Evolutionary conservation across 2,113 vertebrate genomes (phyloP), one percentile per base, ranked within the genome.

Genomic region (Phalacrocorax carbo): DNA sequence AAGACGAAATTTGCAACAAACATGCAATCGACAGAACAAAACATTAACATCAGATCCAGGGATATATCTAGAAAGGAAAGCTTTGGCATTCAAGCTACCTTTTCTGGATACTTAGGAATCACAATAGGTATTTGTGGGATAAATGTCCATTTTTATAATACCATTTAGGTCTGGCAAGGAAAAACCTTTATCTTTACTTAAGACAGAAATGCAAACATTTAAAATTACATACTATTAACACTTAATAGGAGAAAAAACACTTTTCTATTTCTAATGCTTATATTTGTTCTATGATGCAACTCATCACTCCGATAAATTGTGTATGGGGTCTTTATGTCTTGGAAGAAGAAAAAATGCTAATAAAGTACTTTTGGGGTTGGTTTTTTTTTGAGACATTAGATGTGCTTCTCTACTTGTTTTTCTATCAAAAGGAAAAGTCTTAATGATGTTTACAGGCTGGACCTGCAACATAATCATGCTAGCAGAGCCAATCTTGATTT

Each of bases 1-100:
- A 93, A 92, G 86, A 96, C 92, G 75, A 97, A 97, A 95, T 96
- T 90, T 96, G 77, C 93, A 97, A 92, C 78, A 93, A 87, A 91
- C 2, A 2, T 58, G 75, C 38, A 93, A 94, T 82, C 17, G 26
- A 91, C 73, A 95, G 91, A 88, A 92, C 70, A 96, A 84, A 95
- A 94, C 68, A 80, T 90, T 75, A 98, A 90, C 62, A 89, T 87
- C 86, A 89, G 82, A 95, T 65, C 83, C 78, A 58, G 32, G 30
- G 12, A 51, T 46, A 10, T 22, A 49, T 4, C 76, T 62, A 30
- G 86, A 82, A 55, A 65, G 13, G 90, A 83, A 29, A 92, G 22
- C 81, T 90, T 86, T 77, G 58, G 78, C 61, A 88, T 89, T 65
- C 46, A 71, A 82, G 75, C 51, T 94, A 66, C 22, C 34, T 68